These are phyloP conservation scores for Bergia sp. DNA, from an alignment of 92 coral and sea anemone genomes.

Conservation along the genomic window DNA sequence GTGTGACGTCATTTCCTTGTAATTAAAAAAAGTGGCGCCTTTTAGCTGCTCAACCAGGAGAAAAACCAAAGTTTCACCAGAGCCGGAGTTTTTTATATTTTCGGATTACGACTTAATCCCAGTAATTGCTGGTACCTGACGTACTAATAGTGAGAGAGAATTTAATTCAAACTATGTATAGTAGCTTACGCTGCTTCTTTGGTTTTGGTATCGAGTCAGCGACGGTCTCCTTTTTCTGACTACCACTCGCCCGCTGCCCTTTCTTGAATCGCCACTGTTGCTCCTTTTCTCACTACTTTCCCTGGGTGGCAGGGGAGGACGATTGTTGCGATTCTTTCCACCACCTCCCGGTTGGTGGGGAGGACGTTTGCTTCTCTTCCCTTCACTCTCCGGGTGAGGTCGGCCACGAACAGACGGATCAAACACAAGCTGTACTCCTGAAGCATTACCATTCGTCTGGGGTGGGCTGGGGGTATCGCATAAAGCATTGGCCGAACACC, in stretches of 20 bases:
- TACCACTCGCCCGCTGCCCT: slow-evolving; percentile 26
- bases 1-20: no score
- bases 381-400: slow-evolving; percentile 50
- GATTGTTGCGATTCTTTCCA: slow-evolving; percentile 5
- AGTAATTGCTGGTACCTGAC: not conserved
- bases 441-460: not conserved
- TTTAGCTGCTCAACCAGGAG: no score
- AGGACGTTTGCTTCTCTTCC: slow-evolving; percentile 23
- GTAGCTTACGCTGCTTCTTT: slow-evolving; percentile 69
- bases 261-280: slow-evolving; percentile 57
- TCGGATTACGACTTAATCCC: no score
- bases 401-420: slow-evolving; percentile 37
- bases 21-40: no score
- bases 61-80: no score
- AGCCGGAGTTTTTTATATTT: no score
- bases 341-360: slow-evolving; percentile 41
- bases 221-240: slow-evolving; percentile 38
- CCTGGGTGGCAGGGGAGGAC: slow-evolving; percentile 64
- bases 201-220: slow-evolving; percentile 52
- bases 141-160: not conserved
- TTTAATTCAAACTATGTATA: not conserved
- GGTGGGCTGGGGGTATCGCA: not conserved
- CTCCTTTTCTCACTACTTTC: slow-evolving; percentile 45
- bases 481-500: not conserved
- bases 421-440: slow-evolving; percentile 43